Base-by-base conservation (phyloP, 2,113 vertebrate species). In the Xenotilapia flavipinnis region DNA sequence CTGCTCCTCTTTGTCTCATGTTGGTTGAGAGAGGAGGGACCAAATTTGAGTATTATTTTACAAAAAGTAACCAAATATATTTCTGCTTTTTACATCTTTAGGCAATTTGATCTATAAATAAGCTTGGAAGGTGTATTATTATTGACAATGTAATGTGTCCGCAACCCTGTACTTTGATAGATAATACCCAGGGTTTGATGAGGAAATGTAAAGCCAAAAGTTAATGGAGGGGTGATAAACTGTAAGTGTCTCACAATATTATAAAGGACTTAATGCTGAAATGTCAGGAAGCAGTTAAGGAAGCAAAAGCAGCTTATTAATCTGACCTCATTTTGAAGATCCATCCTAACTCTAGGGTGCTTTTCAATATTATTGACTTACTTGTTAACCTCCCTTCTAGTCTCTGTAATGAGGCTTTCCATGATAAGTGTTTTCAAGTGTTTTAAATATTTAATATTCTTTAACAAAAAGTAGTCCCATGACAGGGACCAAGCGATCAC, bases 321-420 rank as follows among this genome's bases (percentile, higher is more conserved):
- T 91, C 65, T 87, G 82, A 91, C 87, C 86, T 90, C 80, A 85
- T 92, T 92, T 93, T 91, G 91, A 79, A 92, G 83, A 90, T 91
- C 87, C 70, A 87, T 92, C 84, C 13, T 68, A 89, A 92, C 89
- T 90, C 87, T 53, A 80, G 87, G 88, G 89, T 90, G 87, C 88
- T 91, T 91, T 92, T 92, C 89, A 91, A 84, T 86, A 88, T 87
- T 91, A 93, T 94, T 90, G 90, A 91, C 86, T 56, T 81, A 83
- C 90, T 90, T 89, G 81, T 93, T 92, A 92, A 94, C 88, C 85
- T 86, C 81, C 83, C 75, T 84, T 87, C 75, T 60, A 83, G 86
- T 89, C 86, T 84, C 77, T 80, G 62, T 86, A 90, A 90, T 93
- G 81, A 92, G 87, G 86, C 21, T 40, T 83, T 81, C 40, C 65